A percentile compares a stretch with the other conserved stretches of the same genome.
Conservation (phyloP, 2,888 invertebrate species). For the Muschampia plurimacula region DNA sequence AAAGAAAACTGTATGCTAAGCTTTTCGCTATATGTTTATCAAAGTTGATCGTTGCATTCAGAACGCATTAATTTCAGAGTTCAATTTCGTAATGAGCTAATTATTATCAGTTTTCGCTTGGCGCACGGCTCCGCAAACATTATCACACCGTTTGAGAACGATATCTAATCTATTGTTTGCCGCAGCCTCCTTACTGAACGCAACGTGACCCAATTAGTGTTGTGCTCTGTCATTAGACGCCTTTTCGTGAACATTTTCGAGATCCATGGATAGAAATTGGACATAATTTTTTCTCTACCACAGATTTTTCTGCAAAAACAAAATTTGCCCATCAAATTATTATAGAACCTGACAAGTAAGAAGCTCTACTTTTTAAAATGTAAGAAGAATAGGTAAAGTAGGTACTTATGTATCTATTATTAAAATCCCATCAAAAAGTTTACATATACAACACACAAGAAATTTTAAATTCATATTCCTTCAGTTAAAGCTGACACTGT, state of each 20-base stretch:
- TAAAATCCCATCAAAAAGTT: slow-evolving; percentile 14
- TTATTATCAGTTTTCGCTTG: slow-evolving; percentile 42
- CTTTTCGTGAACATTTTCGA: slow-evolving; percentile 28
- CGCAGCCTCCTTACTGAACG: slow-evolving; percentile 67
- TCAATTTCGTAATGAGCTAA: slow-evolving; percentile 47
- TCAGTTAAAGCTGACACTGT: background rate
- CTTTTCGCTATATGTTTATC: background rate
- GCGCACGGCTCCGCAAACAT: slow-evolving; percentile 52
- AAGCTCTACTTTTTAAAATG: no score
- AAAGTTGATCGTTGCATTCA: slow-evolving; percentile 14
- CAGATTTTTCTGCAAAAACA: no score
- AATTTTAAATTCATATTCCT: slow-evolving; percentile 8
- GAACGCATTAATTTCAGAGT: slow-evolving; percentile 16
- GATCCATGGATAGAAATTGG: background rate
- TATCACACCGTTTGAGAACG: slow-evolving; percentile 62
- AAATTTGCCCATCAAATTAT: no score
- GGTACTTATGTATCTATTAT: background rate
- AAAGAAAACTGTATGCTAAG: no score
- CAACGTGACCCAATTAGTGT: slow-evolving; percentile 68
- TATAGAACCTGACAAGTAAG: no score
- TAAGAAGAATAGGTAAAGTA: no score
- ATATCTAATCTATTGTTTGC: slow-evolving; percentile 77
- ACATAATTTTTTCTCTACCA: background rate
- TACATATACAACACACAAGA: background rate
- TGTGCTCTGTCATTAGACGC: slow-evolving; percentile 31